These are phyloP conservation scores for Reticulitermes speratus DNA, from an alignment of 1,140 invertebrate species.

Conservation along the genomic window DNA sequence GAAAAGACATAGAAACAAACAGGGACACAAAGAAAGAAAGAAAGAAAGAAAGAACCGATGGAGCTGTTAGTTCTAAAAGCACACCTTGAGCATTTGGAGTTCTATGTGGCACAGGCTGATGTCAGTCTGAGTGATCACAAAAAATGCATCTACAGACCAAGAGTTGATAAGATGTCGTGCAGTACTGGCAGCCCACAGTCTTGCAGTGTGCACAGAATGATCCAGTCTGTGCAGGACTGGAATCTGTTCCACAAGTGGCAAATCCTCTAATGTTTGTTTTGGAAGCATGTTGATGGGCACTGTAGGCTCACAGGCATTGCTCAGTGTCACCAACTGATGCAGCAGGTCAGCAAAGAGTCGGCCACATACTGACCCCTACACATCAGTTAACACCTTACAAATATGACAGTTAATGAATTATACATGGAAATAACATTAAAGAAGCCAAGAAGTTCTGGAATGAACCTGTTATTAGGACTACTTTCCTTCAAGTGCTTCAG, in stretches of 20 bases:
- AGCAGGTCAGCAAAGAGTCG: constrained; percentile 62
- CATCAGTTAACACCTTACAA: neutral
- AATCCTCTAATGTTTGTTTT: constrained; percentile 51
- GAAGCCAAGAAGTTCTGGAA: no score
- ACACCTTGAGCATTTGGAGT: constrained; percentile 23
- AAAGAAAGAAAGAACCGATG: no score
- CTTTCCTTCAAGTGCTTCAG: no score
- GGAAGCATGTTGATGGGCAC: constrained; percentile 57
- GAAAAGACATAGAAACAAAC: no score
- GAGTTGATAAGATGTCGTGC: constrained; percentile 65
- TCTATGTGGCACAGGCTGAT: constrained; percentile 59
- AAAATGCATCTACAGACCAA: constrained; percentile 72
- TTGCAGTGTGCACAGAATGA: constrained; percentile 72
- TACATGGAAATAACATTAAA: no score
- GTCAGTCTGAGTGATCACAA: constrained; percentile 57
- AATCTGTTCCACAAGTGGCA: constrained; percentile 77
- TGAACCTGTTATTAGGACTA: no score
- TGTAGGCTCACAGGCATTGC: constrained; percentile 66
- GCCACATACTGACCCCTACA: constrained; percentile 47
- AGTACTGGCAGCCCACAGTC: constrained; percentile 69
- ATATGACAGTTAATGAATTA: no score
- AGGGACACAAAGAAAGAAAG: no score
- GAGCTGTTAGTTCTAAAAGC: no score
- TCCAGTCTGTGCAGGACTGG: constrained; percentile 75
- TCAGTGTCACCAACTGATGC: constrained; percentile 60